A percentile compares a stretch with the other conserved stretches of the same genome.
Conservation (phyloP, 1,140 invertebrate genomes). For the Drosophila ficusphila region DNA sequence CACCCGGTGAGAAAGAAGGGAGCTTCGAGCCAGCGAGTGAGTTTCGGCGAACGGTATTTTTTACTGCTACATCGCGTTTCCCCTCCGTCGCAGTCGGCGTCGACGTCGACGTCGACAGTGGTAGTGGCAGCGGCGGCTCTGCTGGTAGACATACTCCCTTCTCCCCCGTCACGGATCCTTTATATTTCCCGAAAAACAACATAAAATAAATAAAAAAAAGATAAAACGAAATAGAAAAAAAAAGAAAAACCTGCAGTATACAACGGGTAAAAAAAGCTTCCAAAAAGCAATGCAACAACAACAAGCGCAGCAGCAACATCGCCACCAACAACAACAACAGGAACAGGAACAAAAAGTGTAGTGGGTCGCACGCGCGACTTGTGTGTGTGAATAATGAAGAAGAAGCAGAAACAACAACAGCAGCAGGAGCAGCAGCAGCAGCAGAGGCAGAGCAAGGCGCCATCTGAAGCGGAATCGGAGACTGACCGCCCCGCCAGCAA, state of each 20-base stretch:
- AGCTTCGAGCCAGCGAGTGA: slow-evolving; percentile 43
- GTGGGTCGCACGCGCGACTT: slow-evolving; percentile 60
- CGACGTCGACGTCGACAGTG: slow-evolving; percentile 22
- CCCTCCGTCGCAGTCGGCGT: slow-evolving; percentile 22
- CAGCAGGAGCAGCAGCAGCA: slow-evolving; percentile 51
- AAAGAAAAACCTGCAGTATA: neutral
- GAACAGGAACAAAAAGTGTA: slow-evolving; percentile 59
- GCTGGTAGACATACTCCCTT: slow-evolving; percentile 3
- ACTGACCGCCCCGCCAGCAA: slow-evolving; percentile 38
- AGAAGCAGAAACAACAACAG: slow-evolving; percentile 74
- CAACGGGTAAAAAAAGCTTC: slow-evolving; percentile 4
- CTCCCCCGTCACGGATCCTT: neutral
- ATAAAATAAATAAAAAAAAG: neutral
- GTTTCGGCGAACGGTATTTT: slow-evolving; percentile 13
- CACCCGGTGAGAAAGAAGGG: slow-evolving; percentile 25
- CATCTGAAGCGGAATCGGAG: slow-evolving; percentile 51
- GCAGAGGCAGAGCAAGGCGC: slow-evolving; percentile 48
- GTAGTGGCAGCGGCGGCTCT: neutral
- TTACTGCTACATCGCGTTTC: slow-evolving; percentile 20
- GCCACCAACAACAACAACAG: slow-evolving; percentile 8
- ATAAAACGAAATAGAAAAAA: neutral
- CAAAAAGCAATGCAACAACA: slow-evolving; percentile 41
- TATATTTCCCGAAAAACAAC: neutral
- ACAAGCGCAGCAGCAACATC: slow-evolving; percentile 14
- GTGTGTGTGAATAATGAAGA: slow-evolving; percentile 75